phyloP scores from a whole-genome alignment of 2,113 vertebrate genomes.

The Piliocolobus tephrosceles region DNA sequence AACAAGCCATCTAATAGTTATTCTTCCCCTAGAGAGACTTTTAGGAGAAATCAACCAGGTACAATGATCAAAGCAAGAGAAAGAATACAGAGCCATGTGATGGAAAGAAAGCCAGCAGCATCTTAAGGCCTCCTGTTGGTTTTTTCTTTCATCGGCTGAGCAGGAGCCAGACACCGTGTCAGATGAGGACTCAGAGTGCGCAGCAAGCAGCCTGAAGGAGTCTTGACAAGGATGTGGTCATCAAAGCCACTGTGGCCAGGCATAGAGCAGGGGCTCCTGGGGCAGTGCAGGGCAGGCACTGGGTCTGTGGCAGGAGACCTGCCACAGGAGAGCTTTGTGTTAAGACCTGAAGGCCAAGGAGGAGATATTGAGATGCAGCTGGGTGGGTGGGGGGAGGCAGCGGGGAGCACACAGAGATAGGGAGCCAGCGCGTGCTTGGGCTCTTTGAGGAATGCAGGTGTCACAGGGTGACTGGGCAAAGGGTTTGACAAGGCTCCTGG shows the following conservation, averaged over 20 bases:
- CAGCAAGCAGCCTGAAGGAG: neutral
- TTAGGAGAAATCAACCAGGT: neutral
- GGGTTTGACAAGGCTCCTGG: neutral
- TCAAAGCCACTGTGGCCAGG: neutral
- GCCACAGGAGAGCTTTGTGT: neutral
- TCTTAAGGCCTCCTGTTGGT: neutral
- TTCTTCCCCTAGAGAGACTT: neutral
- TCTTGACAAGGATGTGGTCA: neutral
- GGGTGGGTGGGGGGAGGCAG: neutral
- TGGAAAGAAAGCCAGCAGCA: neutral
- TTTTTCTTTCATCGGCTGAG: neutral
- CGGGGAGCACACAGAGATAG: too few species aligned
- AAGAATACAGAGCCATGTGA: neutral
- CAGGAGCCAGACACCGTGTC: neutral
- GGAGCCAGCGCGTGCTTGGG: neutral
- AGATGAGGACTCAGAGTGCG: neutral
- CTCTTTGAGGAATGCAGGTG: accelerated
- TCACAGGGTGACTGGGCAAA: neutral
- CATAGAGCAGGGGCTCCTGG: neutral
- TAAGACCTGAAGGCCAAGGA: neutral
- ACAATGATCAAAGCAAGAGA: neutral
- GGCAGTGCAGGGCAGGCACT: neutral
- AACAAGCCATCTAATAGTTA: neutral
- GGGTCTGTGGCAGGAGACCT: neutral
- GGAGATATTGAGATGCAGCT: too few species aligned